Evolutionary conservation across 2,888 invertebrate genomes (phyloP).

Genomic region (Dynastes grantii): DNA sequence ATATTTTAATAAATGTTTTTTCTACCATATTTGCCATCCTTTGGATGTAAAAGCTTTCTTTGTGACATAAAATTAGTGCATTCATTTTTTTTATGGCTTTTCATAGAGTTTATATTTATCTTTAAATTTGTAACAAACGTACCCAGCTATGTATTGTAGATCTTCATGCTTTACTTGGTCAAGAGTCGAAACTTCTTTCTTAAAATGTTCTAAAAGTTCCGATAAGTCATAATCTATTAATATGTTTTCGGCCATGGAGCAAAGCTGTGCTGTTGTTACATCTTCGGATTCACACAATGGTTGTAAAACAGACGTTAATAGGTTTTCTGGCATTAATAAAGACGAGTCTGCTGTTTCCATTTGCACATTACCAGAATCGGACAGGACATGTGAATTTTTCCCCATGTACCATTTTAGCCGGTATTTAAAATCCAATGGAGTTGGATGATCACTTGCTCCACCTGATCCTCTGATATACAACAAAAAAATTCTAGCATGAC

Average conservation of each 20-base stretch:
- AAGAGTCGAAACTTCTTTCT: constrained; percentile 47
- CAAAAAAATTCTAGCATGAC: constrained; percentile 42
- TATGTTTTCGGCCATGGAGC: constrained; percentile 40
- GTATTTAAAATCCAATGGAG: constrained; percentile 43
- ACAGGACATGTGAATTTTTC: constrained; percentile 28
- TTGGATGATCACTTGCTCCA: constrained; percentile 31
- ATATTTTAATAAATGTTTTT: too few species aligned
- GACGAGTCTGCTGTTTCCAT: neutral
- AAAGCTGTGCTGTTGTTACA: constrained; percentile 26
- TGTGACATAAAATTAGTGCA: too few species aligned
- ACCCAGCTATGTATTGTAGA: constrained; percentile 51
- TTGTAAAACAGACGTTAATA: neutral
- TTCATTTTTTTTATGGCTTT: too few species aligned
- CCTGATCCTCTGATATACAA: constrained; percentile 32
- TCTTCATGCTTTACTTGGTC: constrained; percentile 45
- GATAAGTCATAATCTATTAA: constrained; percentile 40
- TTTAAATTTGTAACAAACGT: constrained; percentile 52
- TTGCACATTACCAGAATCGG: too few species aligned
- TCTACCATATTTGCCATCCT: too few species aligned
- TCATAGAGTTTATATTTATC: constrained; percentile 40
- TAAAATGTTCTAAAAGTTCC: constrained; percentile 46
- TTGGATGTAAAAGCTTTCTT: too few species aligned
- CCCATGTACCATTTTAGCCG: constrained; percentile 41
- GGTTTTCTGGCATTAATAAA: neutral
- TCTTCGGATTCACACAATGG: neutral